Percentiles rank a stretch among this genome's conserved stretches.
phyloP scores from a whole-genome alignment of 2,797 vertebrate genomes.

The Eupleurogrammus muticus region DNA sequence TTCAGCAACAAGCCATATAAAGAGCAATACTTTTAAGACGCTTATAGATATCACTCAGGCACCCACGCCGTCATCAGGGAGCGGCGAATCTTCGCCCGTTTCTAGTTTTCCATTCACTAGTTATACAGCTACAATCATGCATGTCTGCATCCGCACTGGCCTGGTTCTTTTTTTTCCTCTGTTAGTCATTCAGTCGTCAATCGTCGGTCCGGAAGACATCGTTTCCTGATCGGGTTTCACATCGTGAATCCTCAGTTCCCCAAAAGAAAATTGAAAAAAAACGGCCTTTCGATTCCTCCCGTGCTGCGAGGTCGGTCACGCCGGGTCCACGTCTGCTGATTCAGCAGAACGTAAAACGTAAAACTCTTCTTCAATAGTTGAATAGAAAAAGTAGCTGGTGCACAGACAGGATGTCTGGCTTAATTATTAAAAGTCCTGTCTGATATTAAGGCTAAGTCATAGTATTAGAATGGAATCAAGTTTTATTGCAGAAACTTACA shows the following conservation, averaged over 20 bases:
- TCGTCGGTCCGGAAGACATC: neutral
- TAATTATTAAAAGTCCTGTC: too few relatives aligned
- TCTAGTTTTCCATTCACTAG: neutral
- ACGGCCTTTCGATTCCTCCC: neutral
- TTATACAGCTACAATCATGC: neutral
- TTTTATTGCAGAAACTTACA: too few relatives aligned
- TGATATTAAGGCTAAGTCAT: too few relatives aligned
- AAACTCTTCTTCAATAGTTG: too few relatives aligned
- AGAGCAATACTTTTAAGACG: neutral
- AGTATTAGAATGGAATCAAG: too few relatives aligned
- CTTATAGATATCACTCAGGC: constrained; percentile 7
- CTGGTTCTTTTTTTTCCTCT: neutral
- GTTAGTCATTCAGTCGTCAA: neutral
- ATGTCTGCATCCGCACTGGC: too few relatives aligned
- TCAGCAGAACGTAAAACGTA: constrained; percentile 4
- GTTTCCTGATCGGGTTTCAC: too few relatives aligned
- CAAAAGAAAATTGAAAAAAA: too few relatives aligned
- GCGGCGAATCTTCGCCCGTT: constrained; percentile 17
- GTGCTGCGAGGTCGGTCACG: neutral
- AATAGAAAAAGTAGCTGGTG: too few relatives aligned
- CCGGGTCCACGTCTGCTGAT: neutral
- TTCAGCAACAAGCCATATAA: constrained; percentile 14
- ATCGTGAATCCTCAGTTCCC: too few relatives aligned
- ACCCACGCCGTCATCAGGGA: constrained; percentile 10
- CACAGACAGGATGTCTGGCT: too few relatives aligned